A percentile compares a stretch with the other conserved stretches of the same genome.
Evolutionary conservation across 2,888 invertebrate genomes (phyloP).

Genomic region (Amitus sp.): DNA sequence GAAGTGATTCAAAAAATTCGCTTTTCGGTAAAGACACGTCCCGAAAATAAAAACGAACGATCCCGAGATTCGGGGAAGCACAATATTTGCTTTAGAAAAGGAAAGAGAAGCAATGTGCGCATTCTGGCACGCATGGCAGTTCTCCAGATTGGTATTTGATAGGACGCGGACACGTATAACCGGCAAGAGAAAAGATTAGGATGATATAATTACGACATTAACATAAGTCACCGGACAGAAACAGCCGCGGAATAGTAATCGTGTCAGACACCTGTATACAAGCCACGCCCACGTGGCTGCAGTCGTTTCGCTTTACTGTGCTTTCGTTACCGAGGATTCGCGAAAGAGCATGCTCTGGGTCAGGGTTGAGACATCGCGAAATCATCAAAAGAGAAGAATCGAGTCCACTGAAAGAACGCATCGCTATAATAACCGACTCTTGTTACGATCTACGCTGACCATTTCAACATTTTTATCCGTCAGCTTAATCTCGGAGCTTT

Average conservation of each 20-base stretch:
- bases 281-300: constrained; percentile 33
- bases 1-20: not conserved
- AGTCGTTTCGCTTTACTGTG: constrained; percentile 33
- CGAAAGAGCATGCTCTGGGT: constrained; percentile 39
- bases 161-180: constrained; percentile 58
- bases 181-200: constrained; percentile 62
- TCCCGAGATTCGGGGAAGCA: constrained; percentile 34
- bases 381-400: constrained; percentile 38
- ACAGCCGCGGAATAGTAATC: constrained; percentile 62
- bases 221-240: constrained; percentile 63
- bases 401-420: constrained; percentile 29
- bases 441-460: too few species aligned
- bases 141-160: constrained; percentile 65
- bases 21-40: constrained; percentile 34
- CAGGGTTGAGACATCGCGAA: constrained; percentile 42
- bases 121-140: constrained; percentile 64
- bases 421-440: constrained; percentile 26
- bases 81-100: constrained; percentile 27
- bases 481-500: too few species aligned
- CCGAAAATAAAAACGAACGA: constrained; percentile 44
- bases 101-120: constrained; percentile 41
- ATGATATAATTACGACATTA: constrained; percentile 66
- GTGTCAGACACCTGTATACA: constrained; percentile 59
- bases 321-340: constrained; percentile 28
- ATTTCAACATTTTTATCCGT: too few species aligned